Evolutionary conservation across 2,113 vertebrate species (phyloP).

Genomic region (Toxotes chatareus): DNA sequence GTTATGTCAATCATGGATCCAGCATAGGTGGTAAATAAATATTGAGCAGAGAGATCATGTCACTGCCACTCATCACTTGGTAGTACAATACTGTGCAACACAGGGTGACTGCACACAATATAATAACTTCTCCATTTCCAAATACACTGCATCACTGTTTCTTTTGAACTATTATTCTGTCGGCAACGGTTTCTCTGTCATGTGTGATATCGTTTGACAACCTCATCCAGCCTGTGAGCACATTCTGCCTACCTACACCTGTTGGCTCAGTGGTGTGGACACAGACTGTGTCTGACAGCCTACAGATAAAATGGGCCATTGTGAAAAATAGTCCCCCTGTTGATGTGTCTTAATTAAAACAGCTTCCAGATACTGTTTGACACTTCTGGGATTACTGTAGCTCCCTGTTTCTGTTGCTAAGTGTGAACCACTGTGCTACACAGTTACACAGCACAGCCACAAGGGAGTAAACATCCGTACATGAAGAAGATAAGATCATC

Average conservation of each 20-base stretch:
- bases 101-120: not conserved
- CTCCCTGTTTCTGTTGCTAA: not conserved
- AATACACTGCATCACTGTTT: not conserved
- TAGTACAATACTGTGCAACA: not conserved
- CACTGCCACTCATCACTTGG: not conserved
- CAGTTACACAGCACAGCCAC: not conserved
- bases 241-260: constrained; percentile 1
- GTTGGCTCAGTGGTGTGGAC: not conserved
- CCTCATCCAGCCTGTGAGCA: not conserved
- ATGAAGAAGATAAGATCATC: constrained; percentile 8
- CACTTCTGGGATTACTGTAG: not conserved
- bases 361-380: not conserved
- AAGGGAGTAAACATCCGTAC: not conserved
- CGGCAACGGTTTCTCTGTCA: not conserved
- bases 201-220: not conserved
- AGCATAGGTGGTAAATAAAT: not conserved
- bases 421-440: not conserved
- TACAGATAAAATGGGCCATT: constrained; percentile 3
- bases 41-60: not conserved
- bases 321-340: not conserved
- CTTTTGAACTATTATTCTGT: not conserved
- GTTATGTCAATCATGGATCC: not conserved
- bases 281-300: constrained; percentile 1
- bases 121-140: not conserved
- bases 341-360: constrained; percentile 22